phyloP scores from a whole-genome alignment of 64 coral and sea anemone species.

The Hydrozoanthus tunicans region DNA sequence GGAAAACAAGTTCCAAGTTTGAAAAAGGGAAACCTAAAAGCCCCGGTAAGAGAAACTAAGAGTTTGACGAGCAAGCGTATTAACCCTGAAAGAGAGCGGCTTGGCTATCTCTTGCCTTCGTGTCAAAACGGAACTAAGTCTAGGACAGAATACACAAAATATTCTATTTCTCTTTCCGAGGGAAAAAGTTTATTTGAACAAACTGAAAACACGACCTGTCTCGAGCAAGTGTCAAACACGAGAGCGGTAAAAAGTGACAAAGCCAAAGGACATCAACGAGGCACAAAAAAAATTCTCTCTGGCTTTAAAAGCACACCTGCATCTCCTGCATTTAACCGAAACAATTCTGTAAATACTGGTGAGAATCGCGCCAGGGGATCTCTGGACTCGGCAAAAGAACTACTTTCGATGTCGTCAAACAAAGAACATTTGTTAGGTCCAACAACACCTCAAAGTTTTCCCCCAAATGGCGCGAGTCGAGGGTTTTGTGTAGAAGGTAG shows the following conservation, averaged over 20 bases:
- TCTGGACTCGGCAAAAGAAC: constrained; percentile 11
- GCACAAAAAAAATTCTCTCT: neutral
- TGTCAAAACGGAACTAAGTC: neutral
- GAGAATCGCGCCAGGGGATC: neutral
- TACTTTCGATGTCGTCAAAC: neutral
- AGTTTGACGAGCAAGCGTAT: neutral
- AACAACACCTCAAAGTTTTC: neutral
- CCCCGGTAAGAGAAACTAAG: constrained; percentile 10
- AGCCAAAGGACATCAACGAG: neutral
- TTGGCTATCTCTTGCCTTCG: neutral
- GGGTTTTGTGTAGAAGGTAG: constrained; percentile 29
- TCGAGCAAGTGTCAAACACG: neutral
- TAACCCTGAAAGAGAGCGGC: neutral
- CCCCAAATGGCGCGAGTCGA: neutral
- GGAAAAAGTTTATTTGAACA: neutral
- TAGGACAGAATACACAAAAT: neutral
- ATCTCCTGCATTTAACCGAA: neutral
- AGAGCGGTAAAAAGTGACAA: neutral
- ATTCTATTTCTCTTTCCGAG: neutral
- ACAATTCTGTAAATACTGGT: neutral
- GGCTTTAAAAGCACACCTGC: constrained; percentile 12
- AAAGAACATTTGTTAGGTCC: neutral
- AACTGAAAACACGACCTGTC: neutral
- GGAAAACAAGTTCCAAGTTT: constrained; percentile 64
- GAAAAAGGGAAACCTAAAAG: constrained; percentile 37